Percentiles rank a stretch among this genome's conserved stretches.
Conservation (phyloP, 2,888 invertebrate species). For the Pimpla rufipes region DNA sequence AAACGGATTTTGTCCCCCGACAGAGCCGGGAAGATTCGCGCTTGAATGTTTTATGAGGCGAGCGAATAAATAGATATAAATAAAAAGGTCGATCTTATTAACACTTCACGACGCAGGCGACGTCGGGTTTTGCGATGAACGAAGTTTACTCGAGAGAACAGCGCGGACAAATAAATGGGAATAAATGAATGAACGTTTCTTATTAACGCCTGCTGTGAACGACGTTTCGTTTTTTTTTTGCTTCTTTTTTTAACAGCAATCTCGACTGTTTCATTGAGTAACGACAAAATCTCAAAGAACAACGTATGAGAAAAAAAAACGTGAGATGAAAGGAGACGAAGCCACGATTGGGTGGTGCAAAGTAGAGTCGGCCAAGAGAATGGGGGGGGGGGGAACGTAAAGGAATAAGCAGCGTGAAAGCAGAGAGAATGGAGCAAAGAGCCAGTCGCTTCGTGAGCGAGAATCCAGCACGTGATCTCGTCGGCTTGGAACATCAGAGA, state of each 20-base stretch:
- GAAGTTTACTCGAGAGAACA: no score
- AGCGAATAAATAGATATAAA: no score
- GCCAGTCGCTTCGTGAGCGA: constrained; percentile 35
- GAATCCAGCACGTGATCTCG: constrained; percentile 61
- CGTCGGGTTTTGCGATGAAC: no score
- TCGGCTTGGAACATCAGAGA: constrained; percentile 59
- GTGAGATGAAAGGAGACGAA: neutral
- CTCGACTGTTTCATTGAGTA: neutral
- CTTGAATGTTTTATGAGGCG: neutral
- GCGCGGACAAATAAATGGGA: no score
- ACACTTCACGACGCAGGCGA: no score
- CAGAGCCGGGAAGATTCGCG: neutral
- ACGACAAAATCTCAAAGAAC: neutral
- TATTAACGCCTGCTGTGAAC: no score
- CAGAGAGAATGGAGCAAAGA: constrained; percentile 27
- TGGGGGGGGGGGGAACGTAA: neutral
- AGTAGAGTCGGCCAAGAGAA: constrained; percentile 1
- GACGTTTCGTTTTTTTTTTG: no score
- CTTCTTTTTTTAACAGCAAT: neutral
- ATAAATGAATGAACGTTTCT: neutral
- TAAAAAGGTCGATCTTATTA: no score
- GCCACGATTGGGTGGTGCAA: neutral
- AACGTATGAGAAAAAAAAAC: neutral
- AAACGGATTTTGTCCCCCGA: no score
- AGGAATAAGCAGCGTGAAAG: constrained; percentile 3